Conservation (phyloP, 2,113 vertebrate genomes). For the Platanista minor region DNA sequence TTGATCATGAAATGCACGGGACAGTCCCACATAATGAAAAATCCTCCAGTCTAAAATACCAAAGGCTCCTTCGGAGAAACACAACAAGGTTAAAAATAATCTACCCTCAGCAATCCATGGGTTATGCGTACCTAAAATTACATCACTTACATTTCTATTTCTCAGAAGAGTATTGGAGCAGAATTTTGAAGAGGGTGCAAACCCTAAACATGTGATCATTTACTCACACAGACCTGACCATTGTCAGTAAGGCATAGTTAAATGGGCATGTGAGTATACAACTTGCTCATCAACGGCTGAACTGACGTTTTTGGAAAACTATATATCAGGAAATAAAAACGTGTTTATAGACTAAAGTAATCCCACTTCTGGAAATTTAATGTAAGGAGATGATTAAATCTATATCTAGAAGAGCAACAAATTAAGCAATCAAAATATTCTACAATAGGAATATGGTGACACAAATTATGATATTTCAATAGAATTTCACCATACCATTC, state of each 20-base stretch:
- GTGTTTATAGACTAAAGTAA: neutral
- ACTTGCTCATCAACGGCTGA: neutral
- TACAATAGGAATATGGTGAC: neutral
- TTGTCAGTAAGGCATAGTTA: neutral
- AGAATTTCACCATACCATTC: neutral
- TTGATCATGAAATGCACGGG: neutral
- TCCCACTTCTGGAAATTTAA: neutral
- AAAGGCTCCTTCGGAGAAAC: neutral
- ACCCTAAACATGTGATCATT: neutral
- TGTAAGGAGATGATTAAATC: neutral
- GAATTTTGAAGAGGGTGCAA: neutral
- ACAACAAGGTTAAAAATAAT: neutral
- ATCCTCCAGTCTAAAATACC: neutral
- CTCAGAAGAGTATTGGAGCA: neutral
- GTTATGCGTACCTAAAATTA: neutral
- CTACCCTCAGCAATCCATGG: neutral
- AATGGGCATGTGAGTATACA: fast-evolving
- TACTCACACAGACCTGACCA: neutral
- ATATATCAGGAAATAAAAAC: neutral
- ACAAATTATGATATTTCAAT: neutral
- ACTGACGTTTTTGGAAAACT: neutral
- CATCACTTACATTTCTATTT: neutral
- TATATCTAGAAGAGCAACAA: neutral
- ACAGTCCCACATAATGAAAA: neutral
- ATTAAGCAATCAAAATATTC: neutral